Evolutionary conservation across 2,888 invertebrate genomes (phyloP).

Genomic region (Aphidius colemani): DNA sequence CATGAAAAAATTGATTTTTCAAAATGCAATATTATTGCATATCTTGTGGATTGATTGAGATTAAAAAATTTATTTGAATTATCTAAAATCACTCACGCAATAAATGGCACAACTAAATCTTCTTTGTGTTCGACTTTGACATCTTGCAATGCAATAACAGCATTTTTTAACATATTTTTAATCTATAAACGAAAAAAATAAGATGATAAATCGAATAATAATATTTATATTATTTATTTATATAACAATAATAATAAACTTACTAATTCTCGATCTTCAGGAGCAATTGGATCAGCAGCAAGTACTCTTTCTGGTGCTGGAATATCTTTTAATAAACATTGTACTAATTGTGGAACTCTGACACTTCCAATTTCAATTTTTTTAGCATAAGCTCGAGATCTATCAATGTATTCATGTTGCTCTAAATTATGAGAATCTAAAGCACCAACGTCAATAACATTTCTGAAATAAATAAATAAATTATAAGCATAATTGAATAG

Average conservation of each 20-base stretch:
- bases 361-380: constrained; percentile 58
- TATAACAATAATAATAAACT: constrained; percentile 48
- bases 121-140: constrained; percentile 88
- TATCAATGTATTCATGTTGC: constrained; percentile 84
- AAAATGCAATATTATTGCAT: no score
- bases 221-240: constrained; percentile 4
- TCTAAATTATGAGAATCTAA: constrained; percentile 86
- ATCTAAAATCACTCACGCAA: constrained; percentile 49
- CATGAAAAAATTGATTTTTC: no score
- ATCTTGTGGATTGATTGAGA: no score
- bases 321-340: constrained; percentile 72
- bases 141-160: constrained; percentile 74
- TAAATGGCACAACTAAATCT: constrained; percentile 87
- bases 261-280: constrained; percentile 74
- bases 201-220: neutral
- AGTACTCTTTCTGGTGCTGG: constrained; percentile 75
- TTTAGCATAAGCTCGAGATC: constrained; percentile 55
- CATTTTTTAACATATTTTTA: constrained; percentile 70
- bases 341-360: constrained; percentile 59
- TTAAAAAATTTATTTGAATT: neutral
- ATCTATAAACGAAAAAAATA: constrained; percentile 67
- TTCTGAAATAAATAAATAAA: constrained; percentile 63
- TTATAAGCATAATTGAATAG: constrained; percentile 3
- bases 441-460: constrained; percentile 93
- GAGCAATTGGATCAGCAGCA: constrained; percentile 66